Evolutionary conservation across 2,888 invertebrate species (phyloP).

Genomic region (Pomacea canaliculata): DNA sequence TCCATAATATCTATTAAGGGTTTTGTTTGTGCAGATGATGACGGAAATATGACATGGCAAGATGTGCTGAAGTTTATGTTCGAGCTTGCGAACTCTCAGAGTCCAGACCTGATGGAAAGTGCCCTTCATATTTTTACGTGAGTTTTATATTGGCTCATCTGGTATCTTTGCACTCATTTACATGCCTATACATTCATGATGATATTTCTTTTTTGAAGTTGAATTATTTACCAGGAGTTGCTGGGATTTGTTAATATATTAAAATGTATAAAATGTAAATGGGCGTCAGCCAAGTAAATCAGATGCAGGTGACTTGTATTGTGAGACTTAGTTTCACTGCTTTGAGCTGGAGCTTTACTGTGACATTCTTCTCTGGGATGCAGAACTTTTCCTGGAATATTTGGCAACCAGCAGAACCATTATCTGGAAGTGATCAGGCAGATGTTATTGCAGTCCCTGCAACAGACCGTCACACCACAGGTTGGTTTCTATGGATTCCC

Average conservation of each 20-base stretch:
- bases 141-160: constrained; percentile 60
- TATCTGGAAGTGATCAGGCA: constrained; percentile 94
- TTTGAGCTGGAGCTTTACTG: too few relatives aligned
- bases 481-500: constrained; percentile 65
- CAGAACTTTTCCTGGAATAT: constrained; percentile 94
- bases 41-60: constrained; percentile 96
- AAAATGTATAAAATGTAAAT: too few relatives aligned
- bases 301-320: too few relatives aligned
- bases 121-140: constrained; percentile 95
- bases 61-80: constrained; percentile 94
- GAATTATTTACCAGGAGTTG: too few relatives aligned
- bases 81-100: constrained; percentile 89
- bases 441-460: constrained; percentile 88
- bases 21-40: constrained; percentile 79
- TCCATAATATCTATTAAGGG: too few relatives aligned
- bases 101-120: constrained; percentile 88
- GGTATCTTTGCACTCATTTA: not conserved
- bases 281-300: too few relatives aligned
- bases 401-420: constrained; percentile 93
- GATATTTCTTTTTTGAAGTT: too few relatives aligned
- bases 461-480: constrained; percentile 80
- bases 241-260: too few relatives aligned
- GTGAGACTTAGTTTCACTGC: too few relatives aligned
- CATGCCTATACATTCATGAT: too few relatives aligned
- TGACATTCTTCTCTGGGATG: not conserved